A percentile compares a stretch with the other conserved stretches of the same genome.
Conservation (phyloP, 2,888 invertebrate species). For the Penaeus monodon region DNA sequence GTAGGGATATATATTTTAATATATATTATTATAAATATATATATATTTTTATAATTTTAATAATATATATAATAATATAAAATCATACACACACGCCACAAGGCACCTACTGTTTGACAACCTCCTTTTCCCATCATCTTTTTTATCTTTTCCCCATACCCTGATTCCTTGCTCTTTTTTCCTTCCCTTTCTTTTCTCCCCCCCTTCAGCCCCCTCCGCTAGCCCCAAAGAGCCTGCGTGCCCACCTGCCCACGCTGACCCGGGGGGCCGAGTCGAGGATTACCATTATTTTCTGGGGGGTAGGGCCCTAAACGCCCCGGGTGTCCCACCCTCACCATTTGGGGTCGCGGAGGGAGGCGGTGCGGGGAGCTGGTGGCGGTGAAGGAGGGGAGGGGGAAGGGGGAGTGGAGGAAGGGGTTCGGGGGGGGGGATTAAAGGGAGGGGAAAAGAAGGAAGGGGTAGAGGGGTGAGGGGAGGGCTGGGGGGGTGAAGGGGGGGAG, state of each 20-base stretch:
- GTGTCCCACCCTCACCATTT: slow-evolving; percentile 7
- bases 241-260: background rate
- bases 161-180: background rate
- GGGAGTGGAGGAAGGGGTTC: too few relatives aligned
- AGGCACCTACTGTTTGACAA: background rate
- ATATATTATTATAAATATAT: too few relatives aligned
- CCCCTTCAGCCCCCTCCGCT: background rate
- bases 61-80: too few relatives aligned
- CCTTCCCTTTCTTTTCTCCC: background rate
- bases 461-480: too few relatives aligned
- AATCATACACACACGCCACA: background rate
- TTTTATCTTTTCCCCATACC: background rate
- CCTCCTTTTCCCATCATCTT: background rate
- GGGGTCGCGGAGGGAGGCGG: background rate
- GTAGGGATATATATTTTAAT: too few relatives aligned
- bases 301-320: slow-evolving; percentile 9
- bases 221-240: background rate
- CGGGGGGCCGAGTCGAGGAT: slow-evolving; percentile 15
- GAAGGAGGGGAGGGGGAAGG: background rate
- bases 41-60: too few relatives aligned
- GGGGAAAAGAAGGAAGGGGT: too few relatives aligned
- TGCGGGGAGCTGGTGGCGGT: background rate
- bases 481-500: too few relatives aligned
- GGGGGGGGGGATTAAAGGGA: too few relatives aligned
- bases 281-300: slow-evolving; percentile 35